These are phyloP conservation scores for Papilio machaon DNA, from an alignment of 1,140 invertebrate genomes.

Conservation along the genomic window DNA sequence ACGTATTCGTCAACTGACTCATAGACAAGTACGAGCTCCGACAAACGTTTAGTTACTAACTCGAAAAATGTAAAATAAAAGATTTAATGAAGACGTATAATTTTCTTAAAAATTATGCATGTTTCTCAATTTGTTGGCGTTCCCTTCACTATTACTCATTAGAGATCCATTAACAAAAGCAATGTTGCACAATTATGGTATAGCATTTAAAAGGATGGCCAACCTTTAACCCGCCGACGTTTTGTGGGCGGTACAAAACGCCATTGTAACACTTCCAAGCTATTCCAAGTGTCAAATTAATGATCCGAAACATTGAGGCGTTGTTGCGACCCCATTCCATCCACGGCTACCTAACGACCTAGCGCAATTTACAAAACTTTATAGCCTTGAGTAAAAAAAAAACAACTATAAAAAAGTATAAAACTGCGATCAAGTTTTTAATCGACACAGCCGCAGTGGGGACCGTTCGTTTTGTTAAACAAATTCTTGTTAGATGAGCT, in stretches of 20 bases:
- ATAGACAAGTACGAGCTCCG: background rate
- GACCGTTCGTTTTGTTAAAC: slow-evolving; percentile 32
- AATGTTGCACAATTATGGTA: slow-evolving; percentile 58
- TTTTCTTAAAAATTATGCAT: background rate
- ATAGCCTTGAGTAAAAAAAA: slow-evolving; percentile 24
- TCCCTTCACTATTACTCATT: slow-evolving; percentile 53
- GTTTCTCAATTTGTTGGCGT: background rate
- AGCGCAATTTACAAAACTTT: slow-evolving; percentile 33
- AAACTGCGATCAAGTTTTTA: slow-evolving; percentile 26
- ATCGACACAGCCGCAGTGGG: slow-evolving; percentile 23
- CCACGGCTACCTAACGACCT: slow-evolving; percentile 32
- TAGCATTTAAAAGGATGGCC: slow-evolving; percentile 59
- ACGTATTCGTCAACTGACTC: background rate
- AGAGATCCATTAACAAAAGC: slow-evolving; percentile 69
- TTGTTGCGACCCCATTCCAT: slow-evolving; percentile 57
- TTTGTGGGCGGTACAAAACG: slow-evolving; percentile 64
- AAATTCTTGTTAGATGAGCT: slow-evolving; percentile 27
- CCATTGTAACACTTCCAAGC: slow-evolving; percentile 65
- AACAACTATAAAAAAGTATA: slow-evolving; percentile 28
- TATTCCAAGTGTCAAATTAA: slow-evolving; percentile 75
- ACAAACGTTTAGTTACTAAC: background rate
- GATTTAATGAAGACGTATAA: background rate
- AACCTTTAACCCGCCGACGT: slow-evolving; percentile 69
- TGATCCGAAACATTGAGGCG: slow-evolving; percentile 70
- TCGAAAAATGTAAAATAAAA: background rate